Base-by-base conservation (phyloP, 2,113 vertebrate genomes). In the Globicephala melas region DNA sequence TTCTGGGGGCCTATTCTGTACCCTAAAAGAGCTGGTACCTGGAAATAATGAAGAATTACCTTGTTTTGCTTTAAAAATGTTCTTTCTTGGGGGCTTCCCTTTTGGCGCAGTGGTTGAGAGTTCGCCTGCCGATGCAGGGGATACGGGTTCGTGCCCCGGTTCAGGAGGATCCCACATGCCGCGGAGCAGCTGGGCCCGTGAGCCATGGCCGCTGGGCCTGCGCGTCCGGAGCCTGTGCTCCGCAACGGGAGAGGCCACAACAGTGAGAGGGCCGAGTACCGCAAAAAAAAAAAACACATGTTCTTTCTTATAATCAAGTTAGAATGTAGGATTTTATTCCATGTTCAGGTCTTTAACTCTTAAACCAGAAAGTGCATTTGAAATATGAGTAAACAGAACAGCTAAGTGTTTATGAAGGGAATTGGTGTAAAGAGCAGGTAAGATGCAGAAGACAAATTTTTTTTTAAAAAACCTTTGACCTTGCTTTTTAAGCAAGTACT, bases 321-420 rank as follows among this genome's bases (percentile, higher is more conserved):
- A 96, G 33, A 77, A 53, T 94, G 21, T 82, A 93, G 53, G 41
- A 85, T 93, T 79, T 95, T 96, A 76, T 90, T 94, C 6, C 33
- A 76, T 25, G 28, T 68, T 77, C 23, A 95, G 14, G 23, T 26
- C 5, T 92, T 85, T 85, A 89, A 71, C 33, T 84, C 33, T 92
- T 92, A 94, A 89, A 88, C 47, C 28, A 94, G 79, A 80, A 92
- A 80, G 21, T 92, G 2, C 55, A 58, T 95, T 94, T 95, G 36
- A 83, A 93, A n/a, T 89, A 82, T 58, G 33, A 95, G 21, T 80
- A 44, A 74, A 91, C 12, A 74, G 23, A 55, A 14, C 92, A 55
- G 12, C 33, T 8, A 58, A 95, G 36, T 80, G 44, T 62, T 91
- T 95, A 67, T 94, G 47, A 89, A 86, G 53, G 23, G 17, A 38